A percentile compares a stretch with the other conserved stretches of the same genome.
Evolutionary conservation across 2,113 vertebrate species (phyloP).

Genomic region (Scopus umbretta): DNA sequence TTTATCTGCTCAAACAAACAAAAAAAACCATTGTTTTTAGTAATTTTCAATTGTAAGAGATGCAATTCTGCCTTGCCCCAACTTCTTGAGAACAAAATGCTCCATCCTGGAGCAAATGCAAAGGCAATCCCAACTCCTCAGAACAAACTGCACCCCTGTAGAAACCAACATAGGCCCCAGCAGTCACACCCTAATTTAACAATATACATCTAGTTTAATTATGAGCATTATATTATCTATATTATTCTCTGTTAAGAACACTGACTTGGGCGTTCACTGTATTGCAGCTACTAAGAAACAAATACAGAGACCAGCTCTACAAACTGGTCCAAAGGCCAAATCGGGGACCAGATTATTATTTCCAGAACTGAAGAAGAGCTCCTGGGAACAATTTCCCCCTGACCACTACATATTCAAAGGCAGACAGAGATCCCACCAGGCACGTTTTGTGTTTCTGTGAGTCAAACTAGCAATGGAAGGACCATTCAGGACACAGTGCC

Average conservation of each 20-base stretch:
- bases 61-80: background rate
- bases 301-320: background rate
- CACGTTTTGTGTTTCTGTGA: background rate
- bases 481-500: fast-evolving
- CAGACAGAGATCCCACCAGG: background rate
- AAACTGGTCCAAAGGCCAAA: background rate
- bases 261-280: background rate
- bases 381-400: background rate
- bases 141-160: background rate
- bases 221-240: background rate
- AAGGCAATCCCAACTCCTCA: background rate
- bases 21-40: background rate
- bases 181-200: background rate
- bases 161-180: background rate
- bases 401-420: background rate
- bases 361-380: background rate
- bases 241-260: background rate
- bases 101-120: background rate
- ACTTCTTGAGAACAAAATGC: background rate
- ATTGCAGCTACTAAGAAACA: background rate
- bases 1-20: constrained; percentile 74
- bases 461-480: background rate
- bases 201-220: background rate
- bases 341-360: background rate
- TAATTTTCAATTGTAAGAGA: background rate